Base-by-base conservation (phyloP, 2,888 invertebrate genomes). In the Isotomurus palustris region DNA sequence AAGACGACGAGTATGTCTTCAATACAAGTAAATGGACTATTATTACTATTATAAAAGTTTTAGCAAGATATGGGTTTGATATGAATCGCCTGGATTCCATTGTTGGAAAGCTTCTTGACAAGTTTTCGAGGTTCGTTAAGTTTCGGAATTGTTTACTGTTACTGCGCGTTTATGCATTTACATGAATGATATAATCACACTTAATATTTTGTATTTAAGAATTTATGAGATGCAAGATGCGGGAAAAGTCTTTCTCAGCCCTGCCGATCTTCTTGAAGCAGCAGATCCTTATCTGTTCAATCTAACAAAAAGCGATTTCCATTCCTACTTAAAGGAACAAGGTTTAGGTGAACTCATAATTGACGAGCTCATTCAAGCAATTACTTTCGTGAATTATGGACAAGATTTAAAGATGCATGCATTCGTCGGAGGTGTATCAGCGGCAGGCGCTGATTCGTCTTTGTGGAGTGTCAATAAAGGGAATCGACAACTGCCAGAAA, bases 401-500 rank as follows among this genome's bases (percentile, higher is more conserved):
- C 84, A 84, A 72, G 76, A 76, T 22, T 75, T 76, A 1, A 72
- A 76, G 57, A 75, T 81, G 14, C 82, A 81, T 56, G 76, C 77
- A n/a, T 77, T 81, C 73, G 81, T 80, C 25, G 82, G 80, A 53
- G 71, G 73, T 55, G 76, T 80, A 1, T 78, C 82, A 1, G 65
- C 83, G 53, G 82, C 82, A 51, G 83, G 81, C 12, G 77, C 78
- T 14, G 77, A 76, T 25, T 72, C 73, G 25, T 75, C 76, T 17
- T 72, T 84, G 38, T 84, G 82, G 82, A 74, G 80, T 22, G 78
- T 84, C 4, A 74, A 79, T 65, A 81, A 81, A 43, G 84, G 84
- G 44, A 84, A 84, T 71, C 75, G 77, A 67, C 71, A 74, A 66
- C 75, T 82, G 10, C 73, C 77, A 3, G 72, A 75, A 66, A 68